Conservation (phyloP, 2,888 invertebrate genomes). For the Corbicula japonica region DNA sequence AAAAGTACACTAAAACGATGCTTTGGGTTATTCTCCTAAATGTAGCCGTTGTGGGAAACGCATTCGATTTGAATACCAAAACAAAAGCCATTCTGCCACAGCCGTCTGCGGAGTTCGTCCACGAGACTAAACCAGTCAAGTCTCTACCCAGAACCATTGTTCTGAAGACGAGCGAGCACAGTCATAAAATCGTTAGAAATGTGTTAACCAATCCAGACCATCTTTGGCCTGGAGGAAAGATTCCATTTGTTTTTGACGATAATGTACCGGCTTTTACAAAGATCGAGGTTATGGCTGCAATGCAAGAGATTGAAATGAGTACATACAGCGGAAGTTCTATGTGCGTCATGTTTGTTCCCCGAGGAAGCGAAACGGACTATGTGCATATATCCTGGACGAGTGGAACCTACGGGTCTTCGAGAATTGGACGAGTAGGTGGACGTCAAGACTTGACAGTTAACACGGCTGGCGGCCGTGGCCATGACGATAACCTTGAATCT, state of each 20-base stretch:
- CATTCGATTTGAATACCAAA: no score
- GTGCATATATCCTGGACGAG: conserved; percentile 60
- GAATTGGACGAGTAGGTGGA: conserved; percentile 41
- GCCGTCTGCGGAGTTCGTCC: no score
- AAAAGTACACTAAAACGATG: no score
- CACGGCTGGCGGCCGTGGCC: conserved; percentile 34
- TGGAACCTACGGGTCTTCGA: conserved; percentile 21
- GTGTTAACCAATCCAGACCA: conserved; percentile 20
- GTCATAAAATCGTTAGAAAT: no score
- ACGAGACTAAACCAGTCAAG: no score
- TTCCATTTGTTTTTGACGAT: conserved; percentile 47
- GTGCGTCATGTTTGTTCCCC: conserved; percentile 57
- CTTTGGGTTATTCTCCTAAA: no score
- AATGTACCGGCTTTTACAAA: conserved; percentile 53
- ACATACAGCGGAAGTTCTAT: conserved; percentile 47
- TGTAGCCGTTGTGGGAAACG: no score
- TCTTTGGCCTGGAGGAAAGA: conserved; percentile 38
- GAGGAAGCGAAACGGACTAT: conserved; percentile 56
- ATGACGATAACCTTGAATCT: conserved; percentile 44
- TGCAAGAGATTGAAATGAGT: conserved; percentile 66
- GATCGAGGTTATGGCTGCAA: conserved; percentile 65
- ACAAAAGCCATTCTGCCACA: no score
- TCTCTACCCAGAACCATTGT: no score
- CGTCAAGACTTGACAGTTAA: conserved; percentile 43
- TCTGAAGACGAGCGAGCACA: no score